Percentiles rank a stretch among this genome's conserved stretches.
Conservation (phyloP, 2,888 invertebrate species). For the Epinotia nisella region DNA sequence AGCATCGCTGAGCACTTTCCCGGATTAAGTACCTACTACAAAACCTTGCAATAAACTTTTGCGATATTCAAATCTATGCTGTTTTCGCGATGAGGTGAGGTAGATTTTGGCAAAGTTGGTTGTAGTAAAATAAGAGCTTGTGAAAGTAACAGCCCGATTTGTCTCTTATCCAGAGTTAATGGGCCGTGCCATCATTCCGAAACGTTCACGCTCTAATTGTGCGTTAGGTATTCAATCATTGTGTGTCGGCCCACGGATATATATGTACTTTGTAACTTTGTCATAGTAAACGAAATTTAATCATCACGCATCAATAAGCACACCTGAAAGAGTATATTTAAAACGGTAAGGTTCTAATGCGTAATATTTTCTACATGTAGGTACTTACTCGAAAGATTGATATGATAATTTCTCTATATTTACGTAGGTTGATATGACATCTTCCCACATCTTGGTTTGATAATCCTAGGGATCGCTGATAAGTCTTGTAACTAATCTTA, state of each 20-base stretch:
- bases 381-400: background rate
- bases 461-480: background rate
- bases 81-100: background rate
- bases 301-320: background rate
- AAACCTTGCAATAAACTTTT: background rate
- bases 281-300: background rate
- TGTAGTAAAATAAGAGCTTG: background rate
- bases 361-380: background rate
- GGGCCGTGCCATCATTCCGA: constrained; percentile 66
- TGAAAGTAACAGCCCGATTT: constrained; percentile 48
- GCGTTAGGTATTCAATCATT: constrained; percentile 52
- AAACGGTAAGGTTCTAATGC: background rate
- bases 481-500: background rate
- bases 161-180: constrained; percentile 67
- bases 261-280: constrained; percentile 11
- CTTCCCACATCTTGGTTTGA: constrained; percentile 16
- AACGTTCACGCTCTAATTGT: constrained; percentile 70
- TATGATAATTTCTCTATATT: background rate
- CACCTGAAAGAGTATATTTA: background rate
- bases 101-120: background rate
- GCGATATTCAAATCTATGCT: background rate
- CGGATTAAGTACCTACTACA: background rate
- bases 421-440: constrained; percentile 19
- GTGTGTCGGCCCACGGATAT: constrained; percentile 24
- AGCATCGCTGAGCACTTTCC: background rate